Percentiles rank a stretch among this genome's conserved stretches.
These are phyloP conservation scores for Phoebastria nigripes DNA, from an alignment of 2,797 vertebrate species.

Conservation along the genomic window DNA sequence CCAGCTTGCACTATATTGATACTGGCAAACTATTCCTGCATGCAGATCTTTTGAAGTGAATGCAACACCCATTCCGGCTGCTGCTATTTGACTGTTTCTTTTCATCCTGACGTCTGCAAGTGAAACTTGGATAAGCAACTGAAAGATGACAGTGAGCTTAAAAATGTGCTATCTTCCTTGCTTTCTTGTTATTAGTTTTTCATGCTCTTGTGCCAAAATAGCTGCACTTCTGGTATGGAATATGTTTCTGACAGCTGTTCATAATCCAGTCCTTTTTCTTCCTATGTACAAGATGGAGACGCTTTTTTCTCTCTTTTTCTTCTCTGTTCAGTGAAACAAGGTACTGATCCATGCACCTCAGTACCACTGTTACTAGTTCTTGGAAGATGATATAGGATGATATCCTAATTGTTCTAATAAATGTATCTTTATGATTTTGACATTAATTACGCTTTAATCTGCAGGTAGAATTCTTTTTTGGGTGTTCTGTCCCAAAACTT, in stretches of 20 bases:
- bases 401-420: neutral
- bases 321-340: neutral
- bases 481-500: neutral
- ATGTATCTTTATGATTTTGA: neutral
- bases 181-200: neutral
- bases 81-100: slow-evolving; percentile 11
- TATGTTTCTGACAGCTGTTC: slow-evolving; percentile 34
- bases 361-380: neutral
- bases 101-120: slow-evolving; percentile 1
- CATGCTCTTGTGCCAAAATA: neutral
- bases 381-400: neutral
- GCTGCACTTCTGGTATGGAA: slow-evolving; percentile 12
- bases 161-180: slow-evolving; percentile 17
- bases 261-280: neutral
- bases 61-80: neutral
- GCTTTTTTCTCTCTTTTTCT: neutral
- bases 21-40: neutral
- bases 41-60: slow-evolving; percentile 29
- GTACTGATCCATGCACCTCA: neutral
- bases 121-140: slow-evolving; percentile 52
- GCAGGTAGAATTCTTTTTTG: neutral
- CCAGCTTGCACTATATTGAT: neutral
- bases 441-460: neutral
- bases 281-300: neutral
- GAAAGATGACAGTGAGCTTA: neutral